These are phyloP conservation scores for Aplysina aerophoba DNA, from an alignment of 37 sponge, comb jelly and placozoan species.

Conservation along the genomic window DNA sequence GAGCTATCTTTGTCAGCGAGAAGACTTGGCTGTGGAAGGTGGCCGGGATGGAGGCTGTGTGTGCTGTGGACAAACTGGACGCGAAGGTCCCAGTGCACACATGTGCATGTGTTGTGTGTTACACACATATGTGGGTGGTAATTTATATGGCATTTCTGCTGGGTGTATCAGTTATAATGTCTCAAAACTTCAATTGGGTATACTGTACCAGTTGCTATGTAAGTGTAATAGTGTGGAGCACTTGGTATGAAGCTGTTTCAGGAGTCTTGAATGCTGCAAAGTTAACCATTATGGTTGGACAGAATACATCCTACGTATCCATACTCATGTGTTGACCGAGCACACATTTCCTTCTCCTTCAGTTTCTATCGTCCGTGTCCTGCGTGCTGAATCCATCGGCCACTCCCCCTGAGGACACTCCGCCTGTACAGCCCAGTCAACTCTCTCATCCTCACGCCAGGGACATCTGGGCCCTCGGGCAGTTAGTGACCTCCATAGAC, in stretches of 20 bases:
- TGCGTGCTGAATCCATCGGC: slow-evolving; percentile 31
- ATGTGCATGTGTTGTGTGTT: background rate
- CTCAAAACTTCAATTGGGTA: no score
- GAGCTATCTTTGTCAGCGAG: slow-evolving; percentile 48
- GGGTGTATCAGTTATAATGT: no score
- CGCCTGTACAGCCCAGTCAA: background rate
- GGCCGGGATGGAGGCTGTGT: slow-evolving; percentile 62
- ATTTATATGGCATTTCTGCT: background rate
- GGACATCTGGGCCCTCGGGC: slow-evolving; percentile 73
- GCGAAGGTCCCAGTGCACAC: background rate
- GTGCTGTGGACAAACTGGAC: slow-evolving; percentile 20
- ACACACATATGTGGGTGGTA: no score
- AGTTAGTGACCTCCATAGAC: slow-evolving; percentile 44
- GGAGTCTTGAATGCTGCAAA: no score
- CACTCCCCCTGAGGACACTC: slow-evolving; percentile 75
- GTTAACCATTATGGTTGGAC: background rate
- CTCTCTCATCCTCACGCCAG: slow-evolving; percentile 39
- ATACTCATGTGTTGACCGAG: no score
- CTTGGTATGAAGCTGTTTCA: no score
- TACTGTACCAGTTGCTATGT: background rate
- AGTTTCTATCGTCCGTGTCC: slow-evolving; percentile 54
- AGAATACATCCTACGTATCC: no score
- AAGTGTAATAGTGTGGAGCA: no score
- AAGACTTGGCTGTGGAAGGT: slow-evolving; percentile 61
- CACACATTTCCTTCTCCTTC: background rate